phyloP scores from a whole-genome alignment of 1,140 invertebrate species.

The Leptopilina clavipes region DNA sequence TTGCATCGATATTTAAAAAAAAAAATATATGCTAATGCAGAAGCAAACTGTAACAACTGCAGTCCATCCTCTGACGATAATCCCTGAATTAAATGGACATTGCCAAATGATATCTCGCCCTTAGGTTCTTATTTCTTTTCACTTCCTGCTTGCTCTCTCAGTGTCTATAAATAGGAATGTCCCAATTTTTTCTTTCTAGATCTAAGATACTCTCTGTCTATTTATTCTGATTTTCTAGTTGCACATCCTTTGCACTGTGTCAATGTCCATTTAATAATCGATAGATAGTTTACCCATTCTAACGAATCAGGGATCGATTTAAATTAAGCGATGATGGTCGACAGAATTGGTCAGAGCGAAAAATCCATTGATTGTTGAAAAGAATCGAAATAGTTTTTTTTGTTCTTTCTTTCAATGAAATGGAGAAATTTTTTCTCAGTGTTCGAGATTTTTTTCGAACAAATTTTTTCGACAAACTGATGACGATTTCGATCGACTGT shows the following conservation, averaged over 20 bases:
- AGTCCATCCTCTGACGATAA: slow-evolving; percentile 61
- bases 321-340: slow-evolving; percentile 63
- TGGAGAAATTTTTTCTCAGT: too few relatives aligned
- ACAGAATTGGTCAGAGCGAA: slow-evolving; percentile 58
- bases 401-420: background rate
- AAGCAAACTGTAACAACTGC: slow-evolving; percentile 54
- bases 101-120: slow-evolving; percentile 58
- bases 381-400: background rate
- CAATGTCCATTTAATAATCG: slow-evolving; percentile 74
- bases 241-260: slow-evolving; percentile 67
- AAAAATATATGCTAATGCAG: slow-evolving; percentile 35
- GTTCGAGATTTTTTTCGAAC: too few relatives aligned
- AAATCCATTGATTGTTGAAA: background rate
- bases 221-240: slow-evolving; percentile 48
- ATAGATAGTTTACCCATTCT: slow-evolving; percentile 66
- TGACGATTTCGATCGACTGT: slow-evolving; percentile 56
- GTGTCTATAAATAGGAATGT: slow-evolving; percentile 43
- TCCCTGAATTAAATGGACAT: slow-evolving; percentile 74
- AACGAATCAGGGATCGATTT: slow-evolving; percentile 60
- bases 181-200: background rate
- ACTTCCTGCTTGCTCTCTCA: slow-evolving; percentile 55
- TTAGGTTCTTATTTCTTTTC: slow-evolving; percentile 48
- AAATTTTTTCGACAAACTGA: too few relatives aligned
- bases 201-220: background rate
- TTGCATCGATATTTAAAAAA: slow-evolving; percentile 45